phyloP scores from a whole-genome alignment of 2,888 invertebrate species.

The Lomographa bimaculata region DNA sequence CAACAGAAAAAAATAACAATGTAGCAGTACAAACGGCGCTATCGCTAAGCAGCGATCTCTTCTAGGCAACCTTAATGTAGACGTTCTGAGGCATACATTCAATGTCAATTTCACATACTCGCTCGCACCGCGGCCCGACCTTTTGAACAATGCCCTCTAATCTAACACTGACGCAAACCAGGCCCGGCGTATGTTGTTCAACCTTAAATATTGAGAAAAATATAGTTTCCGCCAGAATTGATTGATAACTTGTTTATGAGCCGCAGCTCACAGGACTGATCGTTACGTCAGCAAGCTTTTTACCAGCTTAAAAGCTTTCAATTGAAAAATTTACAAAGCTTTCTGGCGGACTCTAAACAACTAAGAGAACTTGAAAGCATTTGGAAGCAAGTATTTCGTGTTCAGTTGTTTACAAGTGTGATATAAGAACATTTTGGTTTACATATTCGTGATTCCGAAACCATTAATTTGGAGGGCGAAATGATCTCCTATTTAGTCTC shows the following conservation, averaged over 20 bases:
- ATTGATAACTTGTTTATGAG: conserved; percentile 36
- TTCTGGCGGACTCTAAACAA: conserved; percentile 7
- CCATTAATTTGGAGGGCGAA: too few species aligned
- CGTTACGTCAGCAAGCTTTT: conserved; percentile 28
- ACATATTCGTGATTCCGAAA: too few species aligned
- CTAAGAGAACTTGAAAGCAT: conserved; percentile 8
- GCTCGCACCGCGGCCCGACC: conserved; percentile 27
- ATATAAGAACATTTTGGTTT: too few species aligned
- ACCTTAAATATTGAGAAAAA: conserved; percentile 53
- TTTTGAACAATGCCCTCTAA: conserved; percentile 42
- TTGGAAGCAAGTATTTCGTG: too few species aligned
- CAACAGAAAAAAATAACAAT: too few species aligned
- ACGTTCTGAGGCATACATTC: too few species aligned
- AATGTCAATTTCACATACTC: too few species aligned
- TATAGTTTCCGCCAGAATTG: conserved; percentile 29
- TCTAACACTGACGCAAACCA: conserved; percentile 57
- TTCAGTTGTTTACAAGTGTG: too few species aligned
- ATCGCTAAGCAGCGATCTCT: too few species aligned
- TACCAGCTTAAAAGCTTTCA: not conserved
- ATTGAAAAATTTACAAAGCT: conserved; percentile 7
- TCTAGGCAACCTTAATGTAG: too few species aligned
- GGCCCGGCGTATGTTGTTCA: conserved; percentile 19
- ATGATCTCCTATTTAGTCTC: too few species aligned
- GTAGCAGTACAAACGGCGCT: too few species aligned
- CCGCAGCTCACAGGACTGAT: conserved; percentile 10